phyloP scores from a whole-genome alignment of 2,797 vertebrate genomes.

The Silurus aristotelis region DNA sequence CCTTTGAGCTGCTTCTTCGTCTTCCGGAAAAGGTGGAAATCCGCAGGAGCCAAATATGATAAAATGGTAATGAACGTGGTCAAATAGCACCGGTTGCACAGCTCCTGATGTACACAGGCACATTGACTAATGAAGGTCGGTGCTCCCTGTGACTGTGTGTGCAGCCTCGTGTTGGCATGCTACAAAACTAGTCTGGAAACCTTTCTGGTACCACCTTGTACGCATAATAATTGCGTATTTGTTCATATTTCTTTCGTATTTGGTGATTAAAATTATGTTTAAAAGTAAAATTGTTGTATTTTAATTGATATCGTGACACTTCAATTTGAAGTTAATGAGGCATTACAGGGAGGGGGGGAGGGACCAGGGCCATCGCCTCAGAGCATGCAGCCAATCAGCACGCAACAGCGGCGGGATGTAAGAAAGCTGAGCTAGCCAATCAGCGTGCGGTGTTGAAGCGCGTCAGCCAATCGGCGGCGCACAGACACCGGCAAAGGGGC shows the following conservation, averaged over 20 bases:
- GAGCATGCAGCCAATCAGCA: slow-evolving; percentile 1
- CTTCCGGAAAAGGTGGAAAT: too few relatives aligned
- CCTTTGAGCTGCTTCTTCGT: too few relatives aligned
- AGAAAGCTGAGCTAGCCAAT: background rate
- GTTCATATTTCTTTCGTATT: background rate
- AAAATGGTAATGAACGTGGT: too few relatives aligned
- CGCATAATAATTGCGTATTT: background rate
- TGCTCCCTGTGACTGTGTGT: too few relatives aligned
- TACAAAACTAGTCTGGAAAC: too few relatives aligned
- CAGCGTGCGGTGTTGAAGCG: background rate
- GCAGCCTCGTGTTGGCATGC: too few relatives aligned
- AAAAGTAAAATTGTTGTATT: background rate
- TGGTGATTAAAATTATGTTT: background rate
- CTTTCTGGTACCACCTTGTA: background rate
- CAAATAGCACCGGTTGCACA: too few relatives aligned
- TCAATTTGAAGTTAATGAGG: background rate
- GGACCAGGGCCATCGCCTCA: background rate
- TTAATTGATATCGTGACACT: background rate
- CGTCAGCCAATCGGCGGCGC: slow-evolving; percentile 29
- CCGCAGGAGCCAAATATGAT: too few relatives aligned
- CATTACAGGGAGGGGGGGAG: background rate
- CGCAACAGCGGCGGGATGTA: background rate
- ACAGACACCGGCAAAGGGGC: slow-evolving; percentile 43
- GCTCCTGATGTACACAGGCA: too few relatives aligned
- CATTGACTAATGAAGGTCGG: too few relatives aligned